These are phyloP conservation scores for Corythornis leucogaster DNA, from an alignment of 2,797 vertebrate genomes.

Conservation along the genomic window DNA sequence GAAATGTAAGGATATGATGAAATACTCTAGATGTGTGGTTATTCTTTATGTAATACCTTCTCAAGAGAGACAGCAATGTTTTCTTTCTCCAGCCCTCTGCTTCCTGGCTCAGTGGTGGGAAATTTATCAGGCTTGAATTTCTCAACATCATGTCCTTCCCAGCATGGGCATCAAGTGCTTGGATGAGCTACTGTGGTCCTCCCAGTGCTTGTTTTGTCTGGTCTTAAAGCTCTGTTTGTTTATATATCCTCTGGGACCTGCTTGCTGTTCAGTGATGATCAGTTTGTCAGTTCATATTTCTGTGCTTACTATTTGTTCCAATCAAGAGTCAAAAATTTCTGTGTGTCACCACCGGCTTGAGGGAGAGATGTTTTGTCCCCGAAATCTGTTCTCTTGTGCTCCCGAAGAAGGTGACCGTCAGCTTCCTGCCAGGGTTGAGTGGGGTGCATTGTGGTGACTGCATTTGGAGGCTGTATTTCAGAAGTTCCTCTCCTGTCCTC, in stretches of 20 bases:
- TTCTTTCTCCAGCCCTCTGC: neutral
- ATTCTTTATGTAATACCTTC: conserved; percentile 4
- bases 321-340: neutral
- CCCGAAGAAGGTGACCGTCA: neutral
- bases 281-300: conserved; percentile 13
- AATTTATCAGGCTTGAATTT: conserved; percentile 48
- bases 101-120: conserved; percentile 21
- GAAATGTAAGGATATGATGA: neutral
- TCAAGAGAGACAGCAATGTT: conserved; percentile 5
- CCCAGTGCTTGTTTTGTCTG: neutral
- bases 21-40: neutral
- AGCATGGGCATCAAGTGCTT: neutral
- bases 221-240: conserved; percentile 15
- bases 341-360: neutral
- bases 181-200: conserved; percentile 1
- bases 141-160: neutral
- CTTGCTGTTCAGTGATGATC: neutral
- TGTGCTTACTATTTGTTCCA: neutral
- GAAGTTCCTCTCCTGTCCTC: conserved; percentile 54
- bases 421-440: neutral
- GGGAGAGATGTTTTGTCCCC: neutral
- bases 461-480: conserved; percentile 27
- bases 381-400: neutral
- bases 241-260: neutral
- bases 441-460: fast-evolving